Base-by-base conservation (phyloP, 2,797 vertebrate genomes). In the Morelia viridis region DNA sequence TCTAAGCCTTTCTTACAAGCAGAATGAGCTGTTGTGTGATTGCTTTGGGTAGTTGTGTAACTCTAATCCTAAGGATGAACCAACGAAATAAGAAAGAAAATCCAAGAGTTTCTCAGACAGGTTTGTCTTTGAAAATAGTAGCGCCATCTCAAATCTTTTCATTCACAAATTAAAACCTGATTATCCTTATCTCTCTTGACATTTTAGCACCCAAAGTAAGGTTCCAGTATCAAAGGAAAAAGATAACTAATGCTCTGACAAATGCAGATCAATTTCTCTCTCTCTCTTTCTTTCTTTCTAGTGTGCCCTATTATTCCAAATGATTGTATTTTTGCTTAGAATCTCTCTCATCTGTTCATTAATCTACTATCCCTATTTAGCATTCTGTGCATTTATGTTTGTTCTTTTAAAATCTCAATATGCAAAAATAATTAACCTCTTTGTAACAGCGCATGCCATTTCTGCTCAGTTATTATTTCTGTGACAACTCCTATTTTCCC, bases 401-500 rank as follows among this genome's bases (percentile, higher is more conserved):
- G 96, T 94, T 89, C 87, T 94, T 96, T 96, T 95, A 88, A 95
- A 95, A 89, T 93, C 91, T 60, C 93, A 46, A 13, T 92, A 87
- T 90, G 85, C 95, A 91, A 97, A 95, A 96, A 96, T 95, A 96
- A 96, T 96, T 93, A 95, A 93, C 90, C 87, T 95, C 93, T 95
- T 95, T 96, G 89, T 94, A 96, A 95, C 92, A 94, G 94, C 91
- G 92, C 94, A 95, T 95, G 96, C 85, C 61, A 65, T 64, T 95
- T 61, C 95, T 94, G 65, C 89, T 89, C 71, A 94, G 88, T 95
- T 95, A 96, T 92, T 89, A 93, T 94, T 96, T 97, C 89, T 94
- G 94, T 95, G 91, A 96, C 97, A 96, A 90, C 95, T 65, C 96
- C 60, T 6, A 4, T 91, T 93, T 85, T 86, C n/a, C 95, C 80